phyloP scores from a whole-genome alignment of 1,140 invertebrate species.

The Drosophila hydei region DNA sequence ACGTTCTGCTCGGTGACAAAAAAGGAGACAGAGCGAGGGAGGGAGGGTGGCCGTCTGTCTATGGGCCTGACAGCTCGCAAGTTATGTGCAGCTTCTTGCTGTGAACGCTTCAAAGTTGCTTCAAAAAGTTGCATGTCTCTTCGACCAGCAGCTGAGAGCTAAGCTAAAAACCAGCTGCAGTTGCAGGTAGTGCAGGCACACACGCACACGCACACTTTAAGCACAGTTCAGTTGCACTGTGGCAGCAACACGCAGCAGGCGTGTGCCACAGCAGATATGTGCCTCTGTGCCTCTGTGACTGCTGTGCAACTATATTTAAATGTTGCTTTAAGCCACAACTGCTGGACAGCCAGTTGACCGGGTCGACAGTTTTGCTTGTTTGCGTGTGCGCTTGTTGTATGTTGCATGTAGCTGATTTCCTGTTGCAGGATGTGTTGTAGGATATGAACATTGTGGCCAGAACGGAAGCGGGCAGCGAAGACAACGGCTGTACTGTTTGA shows the following conservation, averaged over 20 bases:
- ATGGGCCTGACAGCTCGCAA: not conserved
- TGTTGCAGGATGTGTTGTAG: conserved; percentile 73
- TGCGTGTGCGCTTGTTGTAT: conserved; percentile 27
- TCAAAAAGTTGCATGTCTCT: not conserved
- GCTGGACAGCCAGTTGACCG: conserved; percentile 6
- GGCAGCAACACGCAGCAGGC: conserved; percentile 26
- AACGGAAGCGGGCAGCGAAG: not conserved
- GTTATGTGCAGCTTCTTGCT: not conserved
- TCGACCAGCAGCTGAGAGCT: not conserved
- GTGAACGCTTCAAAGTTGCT: not conserved
- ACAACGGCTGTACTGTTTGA: too few relatives aligned
- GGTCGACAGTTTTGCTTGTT: conserved; percentile 5
- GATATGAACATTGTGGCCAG: conserved; percentile 47
- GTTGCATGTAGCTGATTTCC: conserved; percentile 58
- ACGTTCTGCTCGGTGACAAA: not conserved
- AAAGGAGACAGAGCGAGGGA: too few relatives aligned
- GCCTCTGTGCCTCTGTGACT: conserved; percentile 5
- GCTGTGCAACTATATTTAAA: conserved; percentile 63
- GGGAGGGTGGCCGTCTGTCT: too few relatives aligned
- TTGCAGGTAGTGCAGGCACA: not conserved
- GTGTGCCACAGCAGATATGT: conserved; percentile 4
- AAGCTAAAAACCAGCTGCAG: conserved; percentile 1
- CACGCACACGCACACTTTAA: conserved; percentile 4
- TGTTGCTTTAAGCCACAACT: conserved; percentile 54
- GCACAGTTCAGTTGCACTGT: conserved; percentile 4